These are phyloP conservation scores for Acrocephalus scirpaceus DNA, from an alignment of 2,797 vertebrate species.

Conservation along the genomic window DNA sequence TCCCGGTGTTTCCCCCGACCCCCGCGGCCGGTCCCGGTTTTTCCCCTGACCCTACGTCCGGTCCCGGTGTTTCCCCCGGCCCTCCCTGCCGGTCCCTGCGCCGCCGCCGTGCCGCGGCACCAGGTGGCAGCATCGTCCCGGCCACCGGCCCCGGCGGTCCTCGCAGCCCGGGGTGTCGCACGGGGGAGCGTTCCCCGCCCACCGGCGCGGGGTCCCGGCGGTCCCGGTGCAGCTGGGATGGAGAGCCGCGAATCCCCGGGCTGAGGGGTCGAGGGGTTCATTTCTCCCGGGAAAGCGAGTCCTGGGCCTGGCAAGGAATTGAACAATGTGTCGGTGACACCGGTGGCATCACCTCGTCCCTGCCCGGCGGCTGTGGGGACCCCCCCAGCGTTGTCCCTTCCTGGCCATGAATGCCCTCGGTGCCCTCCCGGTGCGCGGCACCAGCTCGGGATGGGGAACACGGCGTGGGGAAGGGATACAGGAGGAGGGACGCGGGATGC, in stretches of 20 bases:
- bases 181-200: background rate
- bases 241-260: accelerated
- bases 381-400: background rate
- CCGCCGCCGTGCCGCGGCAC: background rate
- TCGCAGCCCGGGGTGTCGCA: background rate
- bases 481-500: background rate
- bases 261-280: background rate
- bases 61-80: background rate
- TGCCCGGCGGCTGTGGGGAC: background rate
- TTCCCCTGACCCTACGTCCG: background rate
- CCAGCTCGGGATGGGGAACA: too few relatives aligned
- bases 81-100: background rate
- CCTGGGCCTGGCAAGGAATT: background rate
- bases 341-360: background rate
- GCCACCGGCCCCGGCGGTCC: background rate
- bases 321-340: background rate
- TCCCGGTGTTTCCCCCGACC: accelerated
- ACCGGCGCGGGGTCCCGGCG: background rate
- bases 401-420: accelerated
- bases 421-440: background rate
- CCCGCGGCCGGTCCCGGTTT: background rate
- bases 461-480: accelerated
- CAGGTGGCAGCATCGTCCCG: conserved; percentile 60
- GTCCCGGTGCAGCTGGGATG: background rate
- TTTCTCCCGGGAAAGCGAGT: background rate